Evolutionary conservation across 1,140 invertebrate genomes (phyloP).

Genomic region (Lasaia peninsularis): DNA sequence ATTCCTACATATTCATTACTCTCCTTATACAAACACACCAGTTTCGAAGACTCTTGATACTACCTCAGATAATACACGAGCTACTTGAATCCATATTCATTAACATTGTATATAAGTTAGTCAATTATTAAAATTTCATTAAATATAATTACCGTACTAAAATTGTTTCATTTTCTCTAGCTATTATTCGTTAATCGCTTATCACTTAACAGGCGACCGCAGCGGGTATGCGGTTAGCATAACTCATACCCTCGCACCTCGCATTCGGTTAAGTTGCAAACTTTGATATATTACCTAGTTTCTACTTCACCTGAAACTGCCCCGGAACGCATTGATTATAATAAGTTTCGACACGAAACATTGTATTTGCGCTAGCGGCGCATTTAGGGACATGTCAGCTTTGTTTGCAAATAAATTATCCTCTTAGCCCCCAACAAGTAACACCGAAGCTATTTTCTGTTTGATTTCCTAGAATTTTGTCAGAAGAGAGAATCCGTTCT

Average conservation of each 20-base stretch:
- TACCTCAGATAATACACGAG: too few relatives aligned
- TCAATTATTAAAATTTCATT: too few relatives aligned
- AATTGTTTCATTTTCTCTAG: not conserved
- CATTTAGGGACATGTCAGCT: not conserved
- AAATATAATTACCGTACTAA: too few relatives aligned
- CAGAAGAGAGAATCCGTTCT: too few relatives aligned
- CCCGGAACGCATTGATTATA: slow-evolving; percentile 35
- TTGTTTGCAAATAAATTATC: not conserved
- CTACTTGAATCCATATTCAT: too few relatives aligned
- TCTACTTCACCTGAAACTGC: slow-evolving; percentile 45
- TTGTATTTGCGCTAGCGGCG: slow-evolving; percentile 12
- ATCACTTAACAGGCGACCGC: not conserved
- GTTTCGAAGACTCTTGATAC: too few relatives aligned
- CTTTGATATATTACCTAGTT: slow-evolving; percentile 54
- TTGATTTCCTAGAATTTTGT: too few relatives aligned
- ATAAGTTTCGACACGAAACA: slow-evolving; percentile 28
- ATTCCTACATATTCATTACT: too few relatives aligned
- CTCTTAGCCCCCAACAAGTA: not conserved
- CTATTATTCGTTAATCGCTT: not conserved
- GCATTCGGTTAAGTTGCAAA: slow-evolving; percentile 53
- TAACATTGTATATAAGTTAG: too few relatives aligned
- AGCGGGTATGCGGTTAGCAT: slow-evolving; percentile 49
- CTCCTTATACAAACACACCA: too few relatives aligned
- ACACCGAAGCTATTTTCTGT: not conserved
- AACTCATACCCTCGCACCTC: slow-evolving; percentile 59